Evolutionary conservation across 2,888 invertebrate genomes (phyloP).

Genomic region (Epinotia nisella): DNA sequence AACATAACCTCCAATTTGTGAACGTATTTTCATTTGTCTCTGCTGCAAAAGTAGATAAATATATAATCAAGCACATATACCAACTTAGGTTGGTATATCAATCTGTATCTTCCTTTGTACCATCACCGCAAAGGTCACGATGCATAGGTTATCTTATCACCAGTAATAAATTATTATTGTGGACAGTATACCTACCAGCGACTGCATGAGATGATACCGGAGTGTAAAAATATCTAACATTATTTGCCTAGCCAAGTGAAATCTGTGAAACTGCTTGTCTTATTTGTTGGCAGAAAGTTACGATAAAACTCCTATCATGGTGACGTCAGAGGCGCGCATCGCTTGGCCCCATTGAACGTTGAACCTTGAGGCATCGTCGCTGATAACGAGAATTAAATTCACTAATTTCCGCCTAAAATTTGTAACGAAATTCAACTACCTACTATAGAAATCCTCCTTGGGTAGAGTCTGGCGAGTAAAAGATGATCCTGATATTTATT

Average conservation of each 20-base stretch:
- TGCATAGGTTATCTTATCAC: conserved; percentile 41
- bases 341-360: conserved; percentile 56
- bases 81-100: conserved; percentile 26
- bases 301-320: conserved; percentile 71
- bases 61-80: conserved; percentile 9
- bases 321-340: conserved; percentile 68
- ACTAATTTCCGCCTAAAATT: conserved; percentile 60
- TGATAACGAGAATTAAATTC: conserved; percentile 58
- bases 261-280: conserved; percentile 23
- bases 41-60: not conserved
- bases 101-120: conserved; percentile 38
- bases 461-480: too few species aligned
- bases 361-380: conserved; percentile 71
- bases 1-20: not conserved
- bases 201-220: conserved; percentile 18
- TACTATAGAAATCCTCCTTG: not conserved
- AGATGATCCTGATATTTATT: too few species aligned
- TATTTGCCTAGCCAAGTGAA: conserved; percentile 19
- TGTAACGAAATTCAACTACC: not conserved
- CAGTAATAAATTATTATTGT: conserved; percentile 31
- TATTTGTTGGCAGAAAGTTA: conserved; percentile 48
- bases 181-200: conserved; percentile 4
- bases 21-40: not conserved
- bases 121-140: conserved; percentile 41
- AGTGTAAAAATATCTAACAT: conserved; percentile 9